A percentile compares a stretch with the other conserved stretches of the same genome.
These are phyloP conservation scores for Hydriomena furcata DNA, from an alignment of 2,888 invertebrate genomes.

Conservation along the genomic window DNA sequence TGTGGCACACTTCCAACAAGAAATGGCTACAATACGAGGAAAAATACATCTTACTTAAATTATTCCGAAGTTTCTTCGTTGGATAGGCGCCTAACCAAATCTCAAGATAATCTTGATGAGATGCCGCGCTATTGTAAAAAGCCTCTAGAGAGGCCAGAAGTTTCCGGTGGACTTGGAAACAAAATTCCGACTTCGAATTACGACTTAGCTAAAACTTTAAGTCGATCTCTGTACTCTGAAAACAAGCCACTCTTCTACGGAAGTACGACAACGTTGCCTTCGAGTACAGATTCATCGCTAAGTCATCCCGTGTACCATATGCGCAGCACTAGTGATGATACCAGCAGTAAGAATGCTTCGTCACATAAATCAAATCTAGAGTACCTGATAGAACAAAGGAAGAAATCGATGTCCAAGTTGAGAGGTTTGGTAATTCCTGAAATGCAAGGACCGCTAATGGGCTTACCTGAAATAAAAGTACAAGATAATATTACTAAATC, in stretches of 20 bases:
- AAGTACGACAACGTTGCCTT: constrained; percentile 69
- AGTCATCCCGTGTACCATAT: constrained; percentile 64
- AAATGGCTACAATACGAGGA: constrained; percentile 55
- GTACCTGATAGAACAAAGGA: constrained; percentile 91
- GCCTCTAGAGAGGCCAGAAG: constrained; percentile 70
- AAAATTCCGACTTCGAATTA: constrained; percentile 47
- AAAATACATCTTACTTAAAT: constrained; percentile 59
- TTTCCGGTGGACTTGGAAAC: constrained; percentile 78
- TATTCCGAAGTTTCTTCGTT: constrained; percentile 67
- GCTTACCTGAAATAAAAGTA: constrained; percentile 93
- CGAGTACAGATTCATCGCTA: constrained; percentile 55
- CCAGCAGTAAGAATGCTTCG: constrained; percentile 56
- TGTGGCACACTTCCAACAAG: constrained; percentile 68
- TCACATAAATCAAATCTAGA: constrained; percentile 87
- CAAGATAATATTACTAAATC: constrained; percentile 82
- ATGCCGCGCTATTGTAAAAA: constrained; percentile 68
- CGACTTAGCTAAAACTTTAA: constrained; percentile 45
- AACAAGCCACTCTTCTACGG: constrained; percentile 75
- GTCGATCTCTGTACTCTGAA: constrained; percentile 48
- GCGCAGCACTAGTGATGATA: constrained; percentile 75
- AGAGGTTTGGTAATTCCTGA: constrained; percentile 95
- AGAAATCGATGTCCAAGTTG: constrained; percentile 92
- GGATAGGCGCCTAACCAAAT: constrained; percentile 75
- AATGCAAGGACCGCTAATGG: constrained; percentile 85
- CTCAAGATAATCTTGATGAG: constrained; percentile 80